Percentiles rank a stretch among this genome's conserved stretches.
phyloP scores from a whole-genome alignment of 1,140 invertebrate species.

The Tigriopus japonicus region DNA sequence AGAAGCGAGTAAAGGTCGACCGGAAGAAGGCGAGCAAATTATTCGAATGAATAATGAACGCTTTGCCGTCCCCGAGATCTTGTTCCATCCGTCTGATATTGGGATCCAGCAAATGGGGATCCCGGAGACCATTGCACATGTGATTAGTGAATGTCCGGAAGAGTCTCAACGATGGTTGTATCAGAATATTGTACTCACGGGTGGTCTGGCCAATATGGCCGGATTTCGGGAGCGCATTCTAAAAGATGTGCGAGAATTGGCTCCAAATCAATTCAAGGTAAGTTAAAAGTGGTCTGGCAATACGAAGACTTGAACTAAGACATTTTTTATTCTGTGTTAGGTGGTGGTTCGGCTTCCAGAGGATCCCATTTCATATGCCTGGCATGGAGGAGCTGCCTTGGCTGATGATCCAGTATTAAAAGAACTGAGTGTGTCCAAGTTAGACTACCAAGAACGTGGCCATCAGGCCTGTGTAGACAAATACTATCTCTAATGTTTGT shows the following conservation, averaged over 20 bases:
- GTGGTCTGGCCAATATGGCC: constrained; percentile 64
- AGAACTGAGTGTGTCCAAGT: constrained; percentile 49
- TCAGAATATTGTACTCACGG: constrained; percentile 73
- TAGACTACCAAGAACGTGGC: constrained; percentile 75
- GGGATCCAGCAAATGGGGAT: constrained; percentile 88
- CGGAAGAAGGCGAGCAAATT: constrained; percentile 40
- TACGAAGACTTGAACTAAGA: too few species aligned
- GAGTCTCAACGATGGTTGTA: constrained; percentile 56
- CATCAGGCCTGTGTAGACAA: constrained; percentile 41
- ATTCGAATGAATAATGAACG: constrained; percentile 66
- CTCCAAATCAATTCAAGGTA: constrained; percentile 53
- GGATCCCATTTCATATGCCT: constrained; percentile 61
- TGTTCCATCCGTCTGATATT: constrained; percentile 88
- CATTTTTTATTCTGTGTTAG: constrained; percentile 5
- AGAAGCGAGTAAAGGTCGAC: constrained; percentile 33
- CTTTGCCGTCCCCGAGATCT: constrained; percentile 78
- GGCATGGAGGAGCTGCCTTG: constrained; percentile 62
- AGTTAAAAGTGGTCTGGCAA: constrained; percentile 22
- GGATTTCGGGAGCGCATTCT: constrained; percentile 64
- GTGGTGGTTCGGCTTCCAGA: constrained; percentile 20
- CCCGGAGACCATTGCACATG: constrained; percentile 61
- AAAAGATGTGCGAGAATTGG: constrained; percentile 53
- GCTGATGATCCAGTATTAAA: constrained; percentile 51
- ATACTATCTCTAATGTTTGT: constrained; percentile 38
- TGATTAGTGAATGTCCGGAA: constrained; percentile 47